Evolutionary conservation across 2,888 invertebrate species (phyloP).

Genomic region (Agrilus biguttatus): DNA sequence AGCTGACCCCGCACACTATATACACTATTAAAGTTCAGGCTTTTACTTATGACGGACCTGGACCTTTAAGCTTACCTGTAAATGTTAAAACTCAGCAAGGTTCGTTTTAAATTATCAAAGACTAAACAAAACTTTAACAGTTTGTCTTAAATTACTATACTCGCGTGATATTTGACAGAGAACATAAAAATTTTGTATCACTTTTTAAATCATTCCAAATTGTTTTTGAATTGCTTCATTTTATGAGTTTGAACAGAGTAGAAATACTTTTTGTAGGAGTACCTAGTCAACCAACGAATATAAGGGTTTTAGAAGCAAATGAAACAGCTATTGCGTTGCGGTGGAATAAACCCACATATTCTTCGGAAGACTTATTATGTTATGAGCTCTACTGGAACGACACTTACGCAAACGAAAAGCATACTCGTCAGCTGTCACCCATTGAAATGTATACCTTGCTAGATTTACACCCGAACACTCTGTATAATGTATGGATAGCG

Average conservation of each 20-base stretch:
- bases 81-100: conserved; percentile 88
- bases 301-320: conserved; percentile 63
- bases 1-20: conserved; percentile 72
- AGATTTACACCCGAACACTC: conserved; percentile 76
- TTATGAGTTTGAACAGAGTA: too few relatives aligned
- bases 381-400: conserved; percentile 91
- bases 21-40: conserved; percentile 84
- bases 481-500: conserved; percentile 85
- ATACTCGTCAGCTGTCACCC: conserved; percentile 60
- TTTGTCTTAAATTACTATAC: too few relatives aligned
- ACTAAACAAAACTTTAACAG: too few relatives aligned
- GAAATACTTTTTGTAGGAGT: conserved; percentile 44
- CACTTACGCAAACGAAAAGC: conserved; percentile 69
- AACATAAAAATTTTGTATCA: too few relatives aligned
- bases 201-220: too few relatives aligned
- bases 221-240: too few relatives aligned
- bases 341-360: conserved; percentile 76
- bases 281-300: conserved; percentile 77
- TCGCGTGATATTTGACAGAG: too few relatives aligned
- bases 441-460: conserved; percentile 67
- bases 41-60: conserved; percentile 76
- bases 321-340: conserved; percentile 73
- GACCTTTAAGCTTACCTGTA: conserved; percentile 75
- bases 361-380: conserved; percentile 72
- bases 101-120: conserved; percentile 21